A percentile compares a stretch with the other conserved stretches of the same genome.
phyloP scores from a whole-genome alignment of 2,113 vertebrate species.

The Fukomys damarensis region DNA sequence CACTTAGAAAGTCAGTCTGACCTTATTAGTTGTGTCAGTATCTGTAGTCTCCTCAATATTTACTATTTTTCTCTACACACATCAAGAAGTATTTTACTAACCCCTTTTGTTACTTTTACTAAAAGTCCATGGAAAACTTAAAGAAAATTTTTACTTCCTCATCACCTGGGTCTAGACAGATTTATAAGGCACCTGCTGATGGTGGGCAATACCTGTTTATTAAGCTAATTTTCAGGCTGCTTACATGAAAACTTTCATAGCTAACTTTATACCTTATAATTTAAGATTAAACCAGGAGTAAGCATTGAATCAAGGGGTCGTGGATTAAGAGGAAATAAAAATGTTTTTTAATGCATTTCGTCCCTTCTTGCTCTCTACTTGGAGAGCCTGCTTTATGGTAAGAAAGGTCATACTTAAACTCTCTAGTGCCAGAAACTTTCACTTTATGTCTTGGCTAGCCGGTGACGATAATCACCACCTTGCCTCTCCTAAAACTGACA shows the following conservation, averaged over 20 bases:
- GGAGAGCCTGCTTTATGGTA: not conserved
- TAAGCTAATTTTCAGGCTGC: slow-evolving; percentile 70
- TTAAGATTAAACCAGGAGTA: slow-evolving; percentile 71
- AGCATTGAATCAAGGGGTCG: slow-evolving; percentile 58
- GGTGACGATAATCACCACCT: slow-evolving; percentile 69
- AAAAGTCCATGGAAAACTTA: slow-evolving; percentile 21
- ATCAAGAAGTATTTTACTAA: not conserved
- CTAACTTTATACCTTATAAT: slow-evolving; percentile 66
- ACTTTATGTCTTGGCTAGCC: slow-evolving; percentile 68
- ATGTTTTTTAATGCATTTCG: slow-evolving; percentile 44
- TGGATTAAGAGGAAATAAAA: slow-evolving; percentile 39
- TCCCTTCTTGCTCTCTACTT: not conserved
- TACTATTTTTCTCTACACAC: not conserved
- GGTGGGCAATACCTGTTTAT: slow-evolving; percentile 75
- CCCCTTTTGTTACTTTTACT: not conserved
- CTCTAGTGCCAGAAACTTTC: slow-evolving; percentile 71
- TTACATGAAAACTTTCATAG: slow-evolving; percentile 65
- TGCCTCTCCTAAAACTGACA: slow-evolving; percentile 72
- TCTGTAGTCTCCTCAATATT: not conserved
- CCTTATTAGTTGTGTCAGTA: not conserved
- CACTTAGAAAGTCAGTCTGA: not conserved
- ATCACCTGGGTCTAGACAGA: slow-evolving; percentile 71
- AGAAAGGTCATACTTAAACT: slow-evolving; percentile 57
- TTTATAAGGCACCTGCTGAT: slow-evolving; percentile 73
- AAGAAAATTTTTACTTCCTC: slow-evolving; percentile 54